Base-by-base conservation (phyloP, 1,140 invertebrate genomes). In the Trichomalopsis sarcophagae region DNA sequence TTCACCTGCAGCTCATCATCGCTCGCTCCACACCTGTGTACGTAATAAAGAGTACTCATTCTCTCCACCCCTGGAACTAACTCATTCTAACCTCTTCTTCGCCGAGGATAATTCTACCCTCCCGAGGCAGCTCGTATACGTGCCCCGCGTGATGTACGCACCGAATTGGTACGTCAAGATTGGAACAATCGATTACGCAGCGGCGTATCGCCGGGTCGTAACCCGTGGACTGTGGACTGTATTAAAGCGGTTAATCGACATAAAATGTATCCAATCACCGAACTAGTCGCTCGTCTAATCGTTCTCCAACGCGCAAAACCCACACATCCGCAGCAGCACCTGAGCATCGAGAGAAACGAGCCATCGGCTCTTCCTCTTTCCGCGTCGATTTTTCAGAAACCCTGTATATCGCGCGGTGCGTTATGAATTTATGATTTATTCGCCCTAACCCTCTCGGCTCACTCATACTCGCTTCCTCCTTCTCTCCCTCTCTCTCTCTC, bases 361-460 rank as follows among this genome's bases (percentile, higher is more conserved):
- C 55, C 55, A 62, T 62, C 55, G 55, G 55, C 30, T 13, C 50
- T 40, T 74, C 33, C 47, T 55, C 47, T 23, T 74, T 44, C 66
- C 47, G 7, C 40, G 68, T 69, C 33, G 13, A 33, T 69, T 17
- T 27, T 77, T 82, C 82, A 86, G 40, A 62, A 62, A 62, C 82
- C 47, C 84, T 40, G 23, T 30, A 36, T 27, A 27, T 27, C 1
- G 55, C 77, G 21, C 74, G 27, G 87, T 80, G 84, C 89, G 90
- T 90, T 89, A 89, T 90, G 89, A 91, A 92, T 92, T 91, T 90
- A 89, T 90, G 90, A 91, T 91, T 91, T 91, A 91, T 91, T 90
- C 88, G 88, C 87, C 81, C 89, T 89, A 87, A 82, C 47, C 36
- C 71, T 62, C 69, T 62, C 36, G 4, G n/a, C 69, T 74, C 69